Conservation (phyloP, 2,888 invertebrate species). For the Bursaphelenchus okinawaensis region DNA sequence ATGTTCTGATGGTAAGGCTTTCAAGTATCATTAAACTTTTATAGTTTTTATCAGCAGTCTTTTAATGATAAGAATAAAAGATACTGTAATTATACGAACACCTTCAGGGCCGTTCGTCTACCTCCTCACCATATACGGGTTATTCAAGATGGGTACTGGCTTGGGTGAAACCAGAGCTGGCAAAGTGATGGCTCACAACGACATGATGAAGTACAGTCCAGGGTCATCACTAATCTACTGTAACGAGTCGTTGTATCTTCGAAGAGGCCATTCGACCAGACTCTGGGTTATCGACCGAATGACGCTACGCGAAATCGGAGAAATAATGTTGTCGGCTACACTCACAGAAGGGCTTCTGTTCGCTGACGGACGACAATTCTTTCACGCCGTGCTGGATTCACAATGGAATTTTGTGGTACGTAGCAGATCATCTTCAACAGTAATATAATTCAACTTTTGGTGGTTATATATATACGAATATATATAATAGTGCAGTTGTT, state of each 20-base stretch:
- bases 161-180: slow-evolving; percentile 86
- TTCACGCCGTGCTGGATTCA: slow-evolving; percentile 39
- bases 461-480: neutral
- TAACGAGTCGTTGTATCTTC: slow-evolving; percentile 50
- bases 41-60: neutral
- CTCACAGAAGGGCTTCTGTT: slow-evolving; percentile 36
- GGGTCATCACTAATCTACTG: slow-evolving; percentile 48
- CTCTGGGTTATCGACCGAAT: slow-evolving; percentile 54
- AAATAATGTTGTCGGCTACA: slow-evolving; percentile 45
- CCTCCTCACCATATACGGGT: slow-evolving; percentile 72
- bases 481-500: too few relatives aligned
- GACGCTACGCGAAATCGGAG: slow-evolving; percentile 42
- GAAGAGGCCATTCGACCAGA: slow-evolving; percentile 48
- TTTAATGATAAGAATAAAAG: neutral
- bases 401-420: slow-evolving; percentile 39
- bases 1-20: slow-evolving; percentile 23
- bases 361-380: slow-evolving; percentile 47
- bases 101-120: slow-evolving; percentile 74
- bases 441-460: slow-evolving; percentile 5
- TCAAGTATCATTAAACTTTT: neutral
- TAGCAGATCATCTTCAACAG: neutral
- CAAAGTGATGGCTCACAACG: slow-evolving; percentile 77
- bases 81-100: neutral
- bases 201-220: slow-evolving; percentile 68
- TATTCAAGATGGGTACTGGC: slow-evolving; percentile 89